phyloP scores from a whole-genome alignment of 1,140 invertebrate genomes.

The Panagrolaimus sp. region DNA sequence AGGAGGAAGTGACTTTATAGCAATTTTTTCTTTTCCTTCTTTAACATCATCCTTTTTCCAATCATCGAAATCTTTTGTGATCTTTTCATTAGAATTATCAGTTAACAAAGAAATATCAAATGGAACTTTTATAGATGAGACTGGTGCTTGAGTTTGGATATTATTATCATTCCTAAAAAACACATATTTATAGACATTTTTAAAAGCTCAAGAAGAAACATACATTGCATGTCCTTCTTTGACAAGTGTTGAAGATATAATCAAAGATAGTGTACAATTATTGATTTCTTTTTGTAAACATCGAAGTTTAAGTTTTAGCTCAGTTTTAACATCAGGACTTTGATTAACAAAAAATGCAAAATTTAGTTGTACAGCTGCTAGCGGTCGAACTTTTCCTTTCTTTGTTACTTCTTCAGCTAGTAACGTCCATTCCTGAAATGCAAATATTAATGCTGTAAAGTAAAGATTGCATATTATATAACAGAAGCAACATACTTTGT shows the following conservation, averaged over 20 bases:
- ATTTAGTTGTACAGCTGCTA: constrained; percentile 46
- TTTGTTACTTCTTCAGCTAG: constrained; percentile 43
- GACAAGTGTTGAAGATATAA: constrained; percentile 27
- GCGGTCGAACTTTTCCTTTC: constrained; percentile 34
- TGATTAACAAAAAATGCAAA: constrained; percentile 43
- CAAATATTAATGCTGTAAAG: not conserved
- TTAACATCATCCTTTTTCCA: constrained; percentile 4
- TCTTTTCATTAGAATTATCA: not conserved
- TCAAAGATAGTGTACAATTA: constrained; percentile 32
- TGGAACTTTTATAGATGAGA: not conserved
- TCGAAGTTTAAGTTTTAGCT: constrained; percentile 47
- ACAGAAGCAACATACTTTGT: constrained; percentile 49
- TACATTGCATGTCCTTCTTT: constrained; percentile 28
- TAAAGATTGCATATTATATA: too few species aligned
- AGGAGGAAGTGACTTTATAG: not conserved
- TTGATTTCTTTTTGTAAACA: constrained; percentile 41
- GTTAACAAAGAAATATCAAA: not conserved
- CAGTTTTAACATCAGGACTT: constrained; percentile 28
- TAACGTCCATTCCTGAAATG: constrained; percentile 49
- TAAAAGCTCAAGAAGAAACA: constrained; percentile 11
- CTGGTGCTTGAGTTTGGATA: constrained; percentile 19
- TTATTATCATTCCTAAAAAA: constrained; percentile 21
- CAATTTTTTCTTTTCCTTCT: not conserved
- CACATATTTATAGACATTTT: not conserved
- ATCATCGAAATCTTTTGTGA: constrained; percentile 24